Evolutionary conservation across 2,888 invertebrate genomes (phyloP), one percentile per base, ranked within the genome.

Genomic region (Deilephila elpenor): DNA sequence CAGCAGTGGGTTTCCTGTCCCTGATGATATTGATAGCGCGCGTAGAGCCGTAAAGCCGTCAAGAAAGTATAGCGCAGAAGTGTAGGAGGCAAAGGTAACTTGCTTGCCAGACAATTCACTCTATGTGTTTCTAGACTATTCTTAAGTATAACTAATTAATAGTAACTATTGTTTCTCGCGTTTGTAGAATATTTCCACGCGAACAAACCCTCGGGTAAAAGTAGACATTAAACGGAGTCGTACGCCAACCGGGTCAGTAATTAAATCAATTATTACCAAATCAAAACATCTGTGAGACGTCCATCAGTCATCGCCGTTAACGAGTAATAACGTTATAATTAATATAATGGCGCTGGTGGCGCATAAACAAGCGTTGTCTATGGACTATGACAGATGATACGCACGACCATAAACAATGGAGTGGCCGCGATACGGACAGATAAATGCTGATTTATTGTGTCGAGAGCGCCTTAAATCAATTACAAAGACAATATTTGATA

Each of bases 361-460:
- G 75, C 71, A 78, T 77, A 78, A 78, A 82, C 78, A 79, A 80
- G 78, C 77, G 75, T 77, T 76, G 82, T 79, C 79, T 79, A 78
- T 83, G 83, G 80, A 74, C 67, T 72, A 86, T 91, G 91, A 92
- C 90, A 87, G 87, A 91, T 88, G 91, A 89, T 86, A 86, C 83
- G 80, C 79, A 78, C 83, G 82, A 84, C 86, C 88, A 89, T 88
- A 91, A 88, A 93, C 91, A 92, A 91, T 91, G 83, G 89, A 86
- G 83, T 84, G 85, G 78, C 76, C 73, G 83, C 86, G 91, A 90
- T 92, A 90, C 84, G 84, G 82, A 75, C 80, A 85, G 92, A 93
- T 92, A 92, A 84, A 84, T 78, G 75, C 79, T 91, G 93, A 93
- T 91, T 92, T 91, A 93, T 92, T 79, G 87, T 83, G 81, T 80